Conservation (phyloP, 2,797 vertebrate genomes). For the Diglossa cyanea region DNA sequence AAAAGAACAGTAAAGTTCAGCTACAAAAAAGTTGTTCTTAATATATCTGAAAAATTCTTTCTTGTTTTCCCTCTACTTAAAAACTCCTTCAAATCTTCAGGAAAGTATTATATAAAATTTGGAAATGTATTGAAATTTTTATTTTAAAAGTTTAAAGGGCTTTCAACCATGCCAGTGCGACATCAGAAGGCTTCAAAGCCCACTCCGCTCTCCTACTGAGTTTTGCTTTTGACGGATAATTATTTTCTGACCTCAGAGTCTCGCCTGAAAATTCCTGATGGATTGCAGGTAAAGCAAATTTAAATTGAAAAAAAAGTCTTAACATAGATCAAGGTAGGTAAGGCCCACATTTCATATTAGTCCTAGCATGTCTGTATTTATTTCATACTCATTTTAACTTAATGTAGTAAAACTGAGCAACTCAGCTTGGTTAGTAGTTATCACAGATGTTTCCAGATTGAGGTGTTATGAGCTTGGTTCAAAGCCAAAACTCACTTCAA, state of each 20-base stretch:
- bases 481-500: constrained; percentile 19
- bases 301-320: not conserved
- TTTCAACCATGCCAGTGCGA: not conserved
- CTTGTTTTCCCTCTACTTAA: not conserved
- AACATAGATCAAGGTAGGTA: not conserved
- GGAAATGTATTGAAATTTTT: not conserved
- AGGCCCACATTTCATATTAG: not conserved
- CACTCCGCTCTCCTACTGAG: not conserved
- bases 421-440: not conserved
- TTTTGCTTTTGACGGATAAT: not conserved
- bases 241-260: not conserved
- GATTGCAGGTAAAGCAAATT: not conserved
- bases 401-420: not conserved
- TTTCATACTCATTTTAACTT: not conserved
- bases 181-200: not conserved
- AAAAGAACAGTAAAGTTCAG: not conserved
- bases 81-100: not conserved
- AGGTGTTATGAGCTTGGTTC: constrained; percentile 7
- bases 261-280: not conserved
- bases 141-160: not conserved
- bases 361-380: not conserved
- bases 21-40: not conserved
- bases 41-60: not conserved
- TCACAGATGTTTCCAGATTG: constrained; percentile 15
- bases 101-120: not conserved